Evolutionary conservation across 2,888 invertebrate genomes (phyloP).

Genomic region (Gari tellinella): DNA sequence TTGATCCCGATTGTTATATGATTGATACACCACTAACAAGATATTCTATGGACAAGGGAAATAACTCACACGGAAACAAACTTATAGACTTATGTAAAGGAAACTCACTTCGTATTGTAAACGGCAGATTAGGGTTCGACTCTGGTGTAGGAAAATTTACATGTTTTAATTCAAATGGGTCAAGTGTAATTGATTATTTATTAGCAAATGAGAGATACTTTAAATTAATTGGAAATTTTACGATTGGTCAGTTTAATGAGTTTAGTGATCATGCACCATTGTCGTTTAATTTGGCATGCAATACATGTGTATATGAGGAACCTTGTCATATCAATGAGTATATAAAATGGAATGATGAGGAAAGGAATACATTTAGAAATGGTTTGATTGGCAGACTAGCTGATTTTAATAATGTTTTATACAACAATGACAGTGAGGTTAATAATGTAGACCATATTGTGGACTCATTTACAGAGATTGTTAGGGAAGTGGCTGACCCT

Average conservation of each 20-base stretch:
- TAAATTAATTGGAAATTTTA: background rate
- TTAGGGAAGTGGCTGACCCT: no score
- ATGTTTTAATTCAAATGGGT: background rate
- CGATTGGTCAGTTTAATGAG: background rate
- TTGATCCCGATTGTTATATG: constrained; percentile 2
- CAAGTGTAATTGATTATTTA: constrained; percentile 2
- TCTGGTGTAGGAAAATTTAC: background rate
- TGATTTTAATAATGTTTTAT: no score
- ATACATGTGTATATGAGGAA: no score
- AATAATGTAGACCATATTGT: no score
- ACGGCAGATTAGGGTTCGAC: constrained; percentile 3
- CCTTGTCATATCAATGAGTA: no score
- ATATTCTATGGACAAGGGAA: background rate
- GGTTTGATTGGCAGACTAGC: no score
- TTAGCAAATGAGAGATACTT: background rate
- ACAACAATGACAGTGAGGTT: no score
- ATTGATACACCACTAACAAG: background rate
- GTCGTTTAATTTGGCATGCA: background rate
- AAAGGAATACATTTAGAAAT: no score
- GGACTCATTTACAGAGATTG: no score
- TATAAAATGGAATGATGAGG: no score
- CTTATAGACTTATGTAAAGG: background rate
- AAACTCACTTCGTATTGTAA: background rate
- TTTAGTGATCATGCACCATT: constrained; percentile 13
- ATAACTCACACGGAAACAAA: background rate